Evolutionary conservation across 2,113 vertebrate species (phyloP).

Genomic region (Oceanodroma tethys): DNA sequence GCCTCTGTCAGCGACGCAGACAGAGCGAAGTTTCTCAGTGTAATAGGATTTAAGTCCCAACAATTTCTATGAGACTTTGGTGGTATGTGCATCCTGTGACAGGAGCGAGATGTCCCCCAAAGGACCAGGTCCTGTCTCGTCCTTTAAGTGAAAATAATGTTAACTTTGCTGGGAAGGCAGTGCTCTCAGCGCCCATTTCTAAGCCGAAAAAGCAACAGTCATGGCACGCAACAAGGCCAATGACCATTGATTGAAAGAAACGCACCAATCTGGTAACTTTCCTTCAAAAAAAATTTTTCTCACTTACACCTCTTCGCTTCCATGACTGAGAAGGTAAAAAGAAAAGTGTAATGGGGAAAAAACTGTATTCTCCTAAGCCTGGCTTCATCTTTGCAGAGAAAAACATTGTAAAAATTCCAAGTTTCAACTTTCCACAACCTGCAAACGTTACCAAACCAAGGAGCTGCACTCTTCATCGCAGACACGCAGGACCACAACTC

Average conservation of each 20-base stretch:
- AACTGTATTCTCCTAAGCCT: not conserved
- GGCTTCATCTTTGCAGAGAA: not conserved
- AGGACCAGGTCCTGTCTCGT: not conserved
- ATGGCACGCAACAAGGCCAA: not conserved
- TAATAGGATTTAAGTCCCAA: not conserved
- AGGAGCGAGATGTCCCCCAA: accelerated
- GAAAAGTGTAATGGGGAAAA: not conserved
- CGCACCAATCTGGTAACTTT: not conserved
- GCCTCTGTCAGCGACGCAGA: not conserved
- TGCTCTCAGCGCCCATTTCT: not conserved
- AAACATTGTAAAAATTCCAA: not conserved
- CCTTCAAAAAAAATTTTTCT: not conserved
- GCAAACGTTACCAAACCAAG: not conserved
- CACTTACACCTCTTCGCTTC: not conserved
- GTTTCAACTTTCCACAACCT: not conserved
- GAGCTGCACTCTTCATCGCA: not conserved
- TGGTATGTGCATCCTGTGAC: accelerated
- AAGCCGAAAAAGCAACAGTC: not conserved
- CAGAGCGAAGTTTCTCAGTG: not conserved
- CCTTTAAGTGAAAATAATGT: not conserved
- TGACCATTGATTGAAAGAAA: not conserved
- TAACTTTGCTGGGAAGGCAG: not conserved
- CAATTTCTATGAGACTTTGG: not conserved
- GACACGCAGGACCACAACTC: not conserved
- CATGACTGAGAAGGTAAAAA: not conserved